Evolutionary conservation across 2,113 vertebrate genomes (phyloP), one percentile per base, ranked within the genome.

Genomic region (Struthio camelus): DNA sequence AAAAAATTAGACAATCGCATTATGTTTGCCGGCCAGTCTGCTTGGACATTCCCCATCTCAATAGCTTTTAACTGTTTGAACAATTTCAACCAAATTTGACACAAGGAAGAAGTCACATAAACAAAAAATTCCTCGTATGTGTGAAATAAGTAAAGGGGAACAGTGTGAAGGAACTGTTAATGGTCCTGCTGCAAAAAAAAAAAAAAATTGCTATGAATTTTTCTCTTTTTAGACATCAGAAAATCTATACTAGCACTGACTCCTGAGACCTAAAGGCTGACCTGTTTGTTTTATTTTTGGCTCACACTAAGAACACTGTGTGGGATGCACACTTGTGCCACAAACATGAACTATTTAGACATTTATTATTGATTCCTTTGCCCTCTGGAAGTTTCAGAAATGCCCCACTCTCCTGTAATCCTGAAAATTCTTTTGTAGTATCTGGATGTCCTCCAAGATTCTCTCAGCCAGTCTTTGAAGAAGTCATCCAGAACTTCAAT

Each of bases 331-430:
- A 6, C 1, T 48, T 51, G 64, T 67, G 61, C 30, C 62, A 94
- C 76, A 70, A 77, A 66, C 25, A 90, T 40, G 54, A 82, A 88
- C 12, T 17, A 70, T 80, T 72, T 27, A 78, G 86, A 83, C 69
- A 81, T 64, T 77, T 80, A 27, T 53, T 91, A 59, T 34, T 38
- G 23, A 54, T 36, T 3, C 9, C 92, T 80, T 83, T 78, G n/a
- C 64, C 46, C 86, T 65, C 59, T 48, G 25, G 81, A 50, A 7
- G 10, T 70, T 95, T 94, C 54, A 86, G 84, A 94, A 93, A 91
- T 79, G 36, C 61, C n/a, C 80, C 28, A 56, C 22, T 34, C n/a
- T 38, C 36, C 62, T 30, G 78, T 75, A 72, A 58, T 81, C 40
- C 69, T 81, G 65, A 85, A 84, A 80, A 75, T 48, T 9, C 11